These are phyloP conservation scores for Lepas anatifera DNA, from an alignment of 2,888 invertebrate species.

Conservation along the genomic window DNA sequence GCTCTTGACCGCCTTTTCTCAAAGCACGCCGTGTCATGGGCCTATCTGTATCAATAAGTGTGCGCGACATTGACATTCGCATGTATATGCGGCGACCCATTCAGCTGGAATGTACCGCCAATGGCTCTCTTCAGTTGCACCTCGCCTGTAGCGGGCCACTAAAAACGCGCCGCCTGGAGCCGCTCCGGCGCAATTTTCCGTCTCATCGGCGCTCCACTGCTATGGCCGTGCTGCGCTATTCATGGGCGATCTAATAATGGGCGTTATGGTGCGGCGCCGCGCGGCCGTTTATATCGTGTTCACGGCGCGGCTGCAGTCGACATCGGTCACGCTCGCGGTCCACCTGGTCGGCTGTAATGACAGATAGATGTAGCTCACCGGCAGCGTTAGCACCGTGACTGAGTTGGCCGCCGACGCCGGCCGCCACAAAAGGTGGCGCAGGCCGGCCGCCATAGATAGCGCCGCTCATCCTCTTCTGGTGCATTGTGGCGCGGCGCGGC, in stretches of 20 bases:
- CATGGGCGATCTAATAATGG: slow-evolving; percentile 4
- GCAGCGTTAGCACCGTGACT: background rate
- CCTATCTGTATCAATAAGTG: no score
- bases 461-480: background rate
- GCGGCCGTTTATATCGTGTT: slow-evolving; percentile 4
- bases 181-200: slow-evolving; percentile 10
- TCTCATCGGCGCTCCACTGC: background rate
- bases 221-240: background rate
- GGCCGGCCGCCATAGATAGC: background rate
- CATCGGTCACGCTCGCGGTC: background rate
- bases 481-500: background rate
- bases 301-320: background rate
- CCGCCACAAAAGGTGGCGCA: background rate
- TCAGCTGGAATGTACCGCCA: no score
- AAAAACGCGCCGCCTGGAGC: background rate
- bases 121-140: no score
- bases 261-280: background rate
- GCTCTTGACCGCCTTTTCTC: no score
- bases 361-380: slow-evolving; percentile 1
- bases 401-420: background rate
- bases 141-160: no score
- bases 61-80: no score
- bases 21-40: no score
- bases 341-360: slow-evolving; percentile 11
- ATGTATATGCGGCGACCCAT: no score